phyloP scores from a whole-genome alignment of 2,797 vertebrate species.

The Takifugu rubripes region DNA sequence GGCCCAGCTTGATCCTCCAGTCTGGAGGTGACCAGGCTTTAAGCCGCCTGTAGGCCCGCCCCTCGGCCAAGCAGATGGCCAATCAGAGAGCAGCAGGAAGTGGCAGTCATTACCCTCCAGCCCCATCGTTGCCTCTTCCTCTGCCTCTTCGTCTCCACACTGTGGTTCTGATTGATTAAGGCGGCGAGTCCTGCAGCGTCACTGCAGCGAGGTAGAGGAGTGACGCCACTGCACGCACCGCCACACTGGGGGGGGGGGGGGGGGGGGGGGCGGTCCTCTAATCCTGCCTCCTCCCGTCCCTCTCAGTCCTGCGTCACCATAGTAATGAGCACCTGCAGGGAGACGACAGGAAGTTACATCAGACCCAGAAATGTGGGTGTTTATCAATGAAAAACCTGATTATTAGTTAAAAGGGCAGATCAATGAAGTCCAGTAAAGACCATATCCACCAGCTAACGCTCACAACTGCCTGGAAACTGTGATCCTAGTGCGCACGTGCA shows the following conservation, averaged over 20 bases:
- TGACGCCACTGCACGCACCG: constrained; percentile 33
- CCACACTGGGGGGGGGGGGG: constrained; percentile 2
- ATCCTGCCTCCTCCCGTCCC: constrained; percentile 57
- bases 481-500: too few species aligned
- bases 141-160: constrained; percentile 34
- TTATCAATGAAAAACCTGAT: too few species aligned
- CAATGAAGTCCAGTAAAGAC: too few species aligned
- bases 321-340: constrained; percentile 50
- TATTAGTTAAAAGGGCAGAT: too few species aligned
- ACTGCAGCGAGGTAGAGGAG: constrained; percentile 58
- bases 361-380: too few species aligned
- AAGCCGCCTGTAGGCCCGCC: constrained; percentile 67
- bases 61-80: constrained; percentile 74
- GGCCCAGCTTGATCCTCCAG: too few species aligned
- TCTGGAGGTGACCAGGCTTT: constrained; percentile 14
- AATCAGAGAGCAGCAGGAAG: constrained; percentile 78
- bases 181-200: constrained; percentile 71
- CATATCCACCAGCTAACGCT: too few species aligned
- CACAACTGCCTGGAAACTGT: too few species aligned
- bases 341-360: not conserved
- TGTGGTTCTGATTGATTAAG: constrained; percentile 71
- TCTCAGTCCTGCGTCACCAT: constrained; percentile 31
- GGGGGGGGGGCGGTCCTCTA: constrained; percentile 4
- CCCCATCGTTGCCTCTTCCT: constrained; percentile 58
- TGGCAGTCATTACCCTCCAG: constrained; percentile 70